A percentile compares a stretch with the other conserved stretches of the same genome.
phyloP scores from a whole-genome alignment of 2,113 vertebrate genomes.

The Tonatia bakeri region DNA sequence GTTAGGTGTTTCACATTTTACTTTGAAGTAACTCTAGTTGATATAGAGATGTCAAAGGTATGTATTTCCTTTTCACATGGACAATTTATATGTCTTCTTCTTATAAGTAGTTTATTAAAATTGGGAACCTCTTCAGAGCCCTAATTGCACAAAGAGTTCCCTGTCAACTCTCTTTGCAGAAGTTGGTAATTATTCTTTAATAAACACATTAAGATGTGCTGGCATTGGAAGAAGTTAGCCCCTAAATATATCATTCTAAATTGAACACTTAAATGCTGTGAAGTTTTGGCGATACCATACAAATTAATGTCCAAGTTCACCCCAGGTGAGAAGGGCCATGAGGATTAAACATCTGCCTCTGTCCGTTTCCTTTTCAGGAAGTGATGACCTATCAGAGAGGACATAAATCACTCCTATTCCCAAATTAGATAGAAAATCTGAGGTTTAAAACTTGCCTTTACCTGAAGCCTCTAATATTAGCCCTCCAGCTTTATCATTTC shows the following conservation, averaged over 20 bases:
- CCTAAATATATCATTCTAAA: constrained; percentile 55
- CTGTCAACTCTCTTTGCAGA: background rate
- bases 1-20: background rate
- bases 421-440: constrained; percentile 34
- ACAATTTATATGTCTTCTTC: constrained; percentile 63
- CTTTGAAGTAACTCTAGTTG: background rate
- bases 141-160: constrained; percentile 9
- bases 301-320: background rate
- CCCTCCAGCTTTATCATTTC: background rate
- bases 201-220: constrained; percentile 67
- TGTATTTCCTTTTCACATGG: constrained; percentile 33
- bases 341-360: background rate
- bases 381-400: background rate
- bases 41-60: constrained; percentile 28
- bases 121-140: constrained; percentile 62
- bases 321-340: background rate
- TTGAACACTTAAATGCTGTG: constrained; percentile 22
- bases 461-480: background rate
- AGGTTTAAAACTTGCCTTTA: background rate
- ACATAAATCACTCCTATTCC: constrained; percentile 34
- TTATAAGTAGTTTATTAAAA: constrained; percentile 59
- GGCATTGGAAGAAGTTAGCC: constrained; percentile 12
- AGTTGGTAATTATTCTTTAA: constrained; percentile 69
- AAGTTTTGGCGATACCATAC: background rate
- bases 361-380: constrained; percentile 38